Conservation (phyloP, 2,797 vertebrate species). For the Simalia tracyae region DNA sequence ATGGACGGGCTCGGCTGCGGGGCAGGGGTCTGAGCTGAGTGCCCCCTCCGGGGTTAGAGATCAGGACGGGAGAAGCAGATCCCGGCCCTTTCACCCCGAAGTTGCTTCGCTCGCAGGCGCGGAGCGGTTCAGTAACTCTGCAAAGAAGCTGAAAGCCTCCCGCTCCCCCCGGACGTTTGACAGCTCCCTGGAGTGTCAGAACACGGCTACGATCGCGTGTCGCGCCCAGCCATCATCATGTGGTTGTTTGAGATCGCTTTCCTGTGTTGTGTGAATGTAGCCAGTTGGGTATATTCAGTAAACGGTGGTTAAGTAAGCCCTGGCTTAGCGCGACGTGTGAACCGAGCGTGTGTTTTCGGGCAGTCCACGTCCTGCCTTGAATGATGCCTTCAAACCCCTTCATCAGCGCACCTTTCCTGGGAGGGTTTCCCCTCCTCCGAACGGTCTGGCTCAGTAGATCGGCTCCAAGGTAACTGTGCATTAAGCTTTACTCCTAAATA, state of each 20-base stretch:
- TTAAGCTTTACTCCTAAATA: background rate
- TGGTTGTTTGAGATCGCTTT: background rate
- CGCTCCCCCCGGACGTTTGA: background rate
- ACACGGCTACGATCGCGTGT: background rate
- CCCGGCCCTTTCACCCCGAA: background rate
- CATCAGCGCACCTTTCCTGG: background rate
- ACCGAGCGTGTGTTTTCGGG: background rate
- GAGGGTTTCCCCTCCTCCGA: background rate
- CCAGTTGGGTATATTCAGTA: background rate
- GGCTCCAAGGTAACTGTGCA: background rate
- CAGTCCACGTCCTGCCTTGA: background rate
- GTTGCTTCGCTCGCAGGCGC: background rate
- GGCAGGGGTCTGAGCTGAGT: background rate
- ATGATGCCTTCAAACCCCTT: background rate
- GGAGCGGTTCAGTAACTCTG: background rate
- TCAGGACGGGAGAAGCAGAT: background rate
- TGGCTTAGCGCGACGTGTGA: background rate
- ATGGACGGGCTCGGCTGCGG: background rate
- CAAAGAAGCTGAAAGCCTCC: background rate
- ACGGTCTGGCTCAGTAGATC: background rate
- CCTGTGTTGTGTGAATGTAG: background rate
- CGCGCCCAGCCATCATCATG: background rate
- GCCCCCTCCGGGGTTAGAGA: too few relatives aligned
- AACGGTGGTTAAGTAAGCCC: background rate
- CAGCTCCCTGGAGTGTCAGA: background rate